phyloP scores from a whole-genome alignment of 2,113 vertebrate genomes.

The Rhynchomys soricoides region DNA sequence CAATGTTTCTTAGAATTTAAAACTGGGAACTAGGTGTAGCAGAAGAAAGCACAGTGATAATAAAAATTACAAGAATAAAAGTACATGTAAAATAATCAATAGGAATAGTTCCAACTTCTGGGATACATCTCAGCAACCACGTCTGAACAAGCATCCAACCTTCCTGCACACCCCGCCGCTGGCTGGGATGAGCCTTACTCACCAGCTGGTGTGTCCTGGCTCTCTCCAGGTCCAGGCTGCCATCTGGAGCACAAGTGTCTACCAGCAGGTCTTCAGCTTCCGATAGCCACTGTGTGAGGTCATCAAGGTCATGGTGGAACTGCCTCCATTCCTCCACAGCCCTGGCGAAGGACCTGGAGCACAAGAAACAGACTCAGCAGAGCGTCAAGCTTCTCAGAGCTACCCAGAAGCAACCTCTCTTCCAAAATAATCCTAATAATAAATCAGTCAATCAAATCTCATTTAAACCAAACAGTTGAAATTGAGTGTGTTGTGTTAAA shows the following conservation, averaged over 20 bases:
- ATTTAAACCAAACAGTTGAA: not conserved
- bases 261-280: constrained; percentile 90
- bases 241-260: constrained; percentile 84
- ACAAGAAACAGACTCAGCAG: constrained; percentile 37
- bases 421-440: not conserved
- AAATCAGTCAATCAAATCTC: not conserved
- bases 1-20: not conserved
- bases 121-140: not conserved
- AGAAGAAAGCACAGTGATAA: not conserved
- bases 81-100: not conserved
- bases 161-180: not conserved
- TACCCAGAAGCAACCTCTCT: not conserved
- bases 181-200: constrained; percentile 24
- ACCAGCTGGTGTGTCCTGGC: constrained; percentile 91
- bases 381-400: not conserved
- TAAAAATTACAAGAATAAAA: not conserved
- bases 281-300: constrained; percentile 92
- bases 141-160: not conserved
- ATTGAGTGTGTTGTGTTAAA: not conserved
- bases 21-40: not conserved
- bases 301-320: constrained; percentile 94
- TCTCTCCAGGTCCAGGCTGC: constrained; percentile 88
- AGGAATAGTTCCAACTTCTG: not conserved
- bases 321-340: constrained; percentile 93
- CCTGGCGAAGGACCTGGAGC: constrained; percentile 90